phyloP scores from a whole-genome alignment of 1,140 invertebrate genomes.

The Drosophila nannoptera region DNA sequence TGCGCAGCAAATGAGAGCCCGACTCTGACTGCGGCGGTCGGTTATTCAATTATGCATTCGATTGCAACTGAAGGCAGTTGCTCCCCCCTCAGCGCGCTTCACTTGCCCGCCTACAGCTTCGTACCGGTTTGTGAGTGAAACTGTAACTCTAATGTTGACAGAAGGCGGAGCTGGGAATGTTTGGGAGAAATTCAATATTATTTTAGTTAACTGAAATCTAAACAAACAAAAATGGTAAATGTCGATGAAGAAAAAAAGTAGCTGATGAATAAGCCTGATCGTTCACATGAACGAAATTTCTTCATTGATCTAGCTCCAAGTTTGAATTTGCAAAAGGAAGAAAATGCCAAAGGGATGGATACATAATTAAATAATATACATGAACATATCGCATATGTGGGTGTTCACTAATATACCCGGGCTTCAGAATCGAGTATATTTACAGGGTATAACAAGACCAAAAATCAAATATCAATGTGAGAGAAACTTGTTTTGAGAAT shows the following conservation, averaged over 20 bases:
- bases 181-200: slow-evolving; percentile 53
- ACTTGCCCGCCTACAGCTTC: slow-evolving; percentile 15
- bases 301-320: too few species aligned
- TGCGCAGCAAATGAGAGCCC: slow-evolving; percentile 20
- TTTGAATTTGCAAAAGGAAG: too few species aligned
- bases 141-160: slow-evolving; percentile 39
- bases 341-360: too few species aligned
- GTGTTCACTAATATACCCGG: background rate
- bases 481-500: slow-evolving; percentile 60
- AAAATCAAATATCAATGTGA: slow-evolving; percentile 19
- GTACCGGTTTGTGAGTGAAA: slow-evolving; percentile 45
- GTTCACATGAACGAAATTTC: too few species aligned
- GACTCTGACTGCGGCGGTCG: background rate
- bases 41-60: slow-evolving; percentile 32
- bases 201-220: slow-evolving; percentile 46
- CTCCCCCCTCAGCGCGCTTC: background rate
- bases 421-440: background rate
- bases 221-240: slow-evolving; percentile 19
- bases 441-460: slow-evolving; percentile 17
- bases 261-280: too few species aligned
- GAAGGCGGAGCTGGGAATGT: slow-evolving; percentile 17
- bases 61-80: slow-evolving; percentile 21
- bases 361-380: too few species aligned
- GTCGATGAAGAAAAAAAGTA: slow-evolving; percentile 3
- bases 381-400: too few species aligned